phyloP scores from a whole-genome alignment of 2,113 vertebrate genomes.

The Brachypodius melanocephalos region DNA sequence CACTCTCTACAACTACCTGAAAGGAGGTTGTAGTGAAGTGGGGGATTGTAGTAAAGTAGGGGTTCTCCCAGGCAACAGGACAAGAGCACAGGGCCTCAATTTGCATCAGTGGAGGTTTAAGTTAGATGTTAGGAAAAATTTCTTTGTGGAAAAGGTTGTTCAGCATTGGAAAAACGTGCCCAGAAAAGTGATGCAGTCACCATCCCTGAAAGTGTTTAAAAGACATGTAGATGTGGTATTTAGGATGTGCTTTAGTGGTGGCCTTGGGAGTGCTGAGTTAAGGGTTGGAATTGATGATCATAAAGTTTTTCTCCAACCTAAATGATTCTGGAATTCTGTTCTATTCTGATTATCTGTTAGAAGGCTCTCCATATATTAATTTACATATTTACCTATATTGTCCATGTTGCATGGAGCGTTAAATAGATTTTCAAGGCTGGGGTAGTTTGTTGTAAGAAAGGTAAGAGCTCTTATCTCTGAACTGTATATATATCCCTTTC shows the following conservation, averaged over 20 bases:
- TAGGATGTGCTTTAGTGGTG: not conserved
- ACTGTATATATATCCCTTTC: not conserved
- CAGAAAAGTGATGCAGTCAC: not conserved
- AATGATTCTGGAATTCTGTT: not conserved
- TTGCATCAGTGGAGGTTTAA: not conserved
- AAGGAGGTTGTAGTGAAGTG: not conserved
- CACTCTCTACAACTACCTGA: not conserved
- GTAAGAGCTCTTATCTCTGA: not conserved
- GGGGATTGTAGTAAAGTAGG: too few species aligned
- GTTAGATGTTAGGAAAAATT: not conserved
- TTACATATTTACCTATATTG: not conserved
- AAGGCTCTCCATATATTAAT: not conserved
- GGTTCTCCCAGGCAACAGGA: not conserved
- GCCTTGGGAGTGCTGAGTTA: not conserved
- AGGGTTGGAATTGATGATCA: not conserved
- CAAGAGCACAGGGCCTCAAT: not conserved
- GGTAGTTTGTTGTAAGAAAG: not conserved
- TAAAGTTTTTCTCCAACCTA: not conserved
- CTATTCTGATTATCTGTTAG: not conserved
- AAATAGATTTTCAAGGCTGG: not conserved
- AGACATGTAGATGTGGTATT: rapidly evolving
- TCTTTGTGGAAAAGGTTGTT: not conserved
- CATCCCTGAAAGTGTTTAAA: not conserved
- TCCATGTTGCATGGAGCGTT: rapidly evolving
- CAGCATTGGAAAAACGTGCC: not conserved